Conservation (phyloP, 2,113 vertebrate genomes). For the Callorhinus ursinus region DNA sequence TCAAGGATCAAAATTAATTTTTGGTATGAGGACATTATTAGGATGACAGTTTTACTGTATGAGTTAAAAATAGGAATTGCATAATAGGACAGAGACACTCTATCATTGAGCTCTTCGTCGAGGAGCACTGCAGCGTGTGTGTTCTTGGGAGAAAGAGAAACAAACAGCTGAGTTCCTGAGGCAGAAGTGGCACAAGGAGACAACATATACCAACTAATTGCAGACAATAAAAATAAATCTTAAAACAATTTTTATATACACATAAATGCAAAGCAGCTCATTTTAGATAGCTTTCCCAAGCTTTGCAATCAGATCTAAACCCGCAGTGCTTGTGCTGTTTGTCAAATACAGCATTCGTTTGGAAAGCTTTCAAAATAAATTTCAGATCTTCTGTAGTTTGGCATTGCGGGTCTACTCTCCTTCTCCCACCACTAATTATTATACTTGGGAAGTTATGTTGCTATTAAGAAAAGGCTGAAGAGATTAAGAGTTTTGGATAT, state of each 20-base stretch:
- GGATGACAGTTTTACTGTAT: slow-evolving; percentile 30
- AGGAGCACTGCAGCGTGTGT: not conserved
- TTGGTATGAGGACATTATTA: slow-evolving; percentile 30
- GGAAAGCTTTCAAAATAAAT: slow-evolving; percentile 23
- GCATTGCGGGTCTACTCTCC: not conserved
- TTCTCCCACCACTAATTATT: not conserved
- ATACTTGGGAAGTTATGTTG: not conserved
- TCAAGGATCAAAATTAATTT: slow-evolving; percentile 1
- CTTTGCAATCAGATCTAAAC: not conserved
- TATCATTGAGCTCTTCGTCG: not conserved
- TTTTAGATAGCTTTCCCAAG: not conserved
- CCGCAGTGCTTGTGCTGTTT: not conserved
- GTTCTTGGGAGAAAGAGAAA: slow-evolving; percentile 37
- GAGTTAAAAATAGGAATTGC: slow-evolving; percentile 59
- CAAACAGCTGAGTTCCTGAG: not conserved
- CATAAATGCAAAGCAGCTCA: not conserved
- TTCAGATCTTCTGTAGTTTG: not conserved
- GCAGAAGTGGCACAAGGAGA: not conserved
- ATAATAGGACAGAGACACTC: not conserved
- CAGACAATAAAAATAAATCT: slow-evolving; percentile 59
- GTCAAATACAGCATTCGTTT: not conserved
- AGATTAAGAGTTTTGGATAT: not conserved
- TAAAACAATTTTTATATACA: not conserved
- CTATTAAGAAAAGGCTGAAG: not conserved
- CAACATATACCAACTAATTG: not conserved